These are phyloP conservation scores for Myripristis murdjan DNA, from an alignment of 2,797 vertebrate species.

Conservation along the genomic window DNA sequence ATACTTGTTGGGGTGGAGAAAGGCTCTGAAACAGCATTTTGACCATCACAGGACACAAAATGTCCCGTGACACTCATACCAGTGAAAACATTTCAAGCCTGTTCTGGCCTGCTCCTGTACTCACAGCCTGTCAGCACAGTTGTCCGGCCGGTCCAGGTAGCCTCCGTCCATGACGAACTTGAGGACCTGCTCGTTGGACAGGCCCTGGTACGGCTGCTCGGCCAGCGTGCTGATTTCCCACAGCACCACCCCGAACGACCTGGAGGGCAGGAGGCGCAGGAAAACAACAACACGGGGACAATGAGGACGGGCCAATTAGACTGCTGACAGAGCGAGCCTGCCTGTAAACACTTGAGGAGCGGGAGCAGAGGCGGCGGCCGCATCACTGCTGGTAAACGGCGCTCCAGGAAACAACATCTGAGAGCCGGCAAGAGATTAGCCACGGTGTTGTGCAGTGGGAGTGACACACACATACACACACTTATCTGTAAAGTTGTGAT, in stretches of 20 bases:
- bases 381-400: slow-evolving; percentile 37
- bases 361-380: slow-evolving; percentile 10
- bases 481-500: slow-evolving; percentile 18
- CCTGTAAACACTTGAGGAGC: slow-evolving; percentile 38
- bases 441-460: neutral
- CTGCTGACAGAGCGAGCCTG: slow-evolving; percentile 28
- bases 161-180: slow-evolving; percentile 99
- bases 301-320: slow-evolving; percentile 59
- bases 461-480: neutral
- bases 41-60: too few relatives aligned
- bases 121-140: slow-evolving; percentile 94
- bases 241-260: slow-evolving; percentile 97
- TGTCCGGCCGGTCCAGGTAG: slow-evolving; percentile 94
- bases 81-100: neutral
- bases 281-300: slow-evolving; percentile 19
- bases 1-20: too few relatives aligned
- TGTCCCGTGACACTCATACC: too few relatives aligned
- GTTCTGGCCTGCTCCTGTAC: slow-evolving; percentile 60
- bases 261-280: slow-evolving; percentile 67
- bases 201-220: slow-evolving; percentile 97
- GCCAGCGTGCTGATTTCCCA: slow-evolving; percentile 98
- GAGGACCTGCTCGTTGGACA: slow-evolving; percentile 97
- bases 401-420: neutral
- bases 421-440: neutral
- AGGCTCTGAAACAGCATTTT: too few relatives aligned